Conservation (phyloP, 64 coral and sea anemone genomes). For the Anthopleura sola region DNA sequence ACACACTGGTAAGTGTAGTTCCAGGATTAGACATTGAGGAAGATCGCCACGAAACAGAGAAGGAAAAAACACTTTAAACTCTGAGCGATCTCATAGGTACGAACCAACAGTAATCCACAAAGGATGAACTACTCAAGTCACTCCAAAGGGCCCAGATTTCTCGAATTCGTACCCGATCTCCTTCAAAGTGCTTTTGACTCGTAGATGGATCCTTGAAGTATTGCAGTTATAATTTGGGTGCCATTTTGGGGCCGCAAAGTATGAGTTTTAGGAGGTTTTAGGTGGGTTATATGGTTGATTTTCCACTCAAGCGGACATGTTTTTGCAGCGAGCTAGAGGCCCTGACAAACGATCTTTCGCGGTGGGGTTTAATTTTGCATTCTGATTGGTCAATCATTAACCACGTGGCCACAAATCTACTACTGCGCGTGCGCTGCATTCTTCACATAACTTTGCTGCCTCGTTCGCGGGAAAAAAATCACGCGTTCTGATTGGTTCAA, state of each 20-base stretch:
- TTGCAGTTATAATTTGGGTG: constrained; percentile 14
- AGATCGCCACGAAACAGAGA: constrained; percentile 31
- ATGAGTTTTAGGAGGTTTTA: constrained; percentile 3
- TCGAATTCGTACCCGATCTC: constrained; percentile 52
- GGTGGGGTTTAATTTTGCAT: constrained; percentile 99
- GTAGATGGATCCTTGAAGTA: constrained; percentile 5
- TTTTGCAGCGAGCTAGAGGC: constrained; percentile 95
- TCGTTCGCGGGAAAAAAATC: constrained; percentile 97
- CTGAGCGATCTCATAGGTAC: constrained; percentile 71
- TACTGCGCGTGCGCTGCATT: constrained; percentile 83
- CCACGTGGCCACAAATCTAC: constrained; percentile 65
- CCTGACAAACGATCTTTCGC: constrained; percentile 99
- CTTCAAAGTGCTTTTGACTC: neutral
- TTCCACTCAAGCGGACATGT: constrained; percentile 88
- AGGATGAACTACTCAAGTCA: neutral
- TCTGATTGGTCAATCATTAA: constrained; percentile 98
- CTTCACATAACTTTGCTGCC: constrained; percentile 88
- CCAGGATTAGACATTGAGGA: constrained; percentile 89
- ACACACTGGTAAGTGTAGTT: constrained; percentile 86
- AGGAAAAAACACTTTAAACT: constrained; percentile 45
- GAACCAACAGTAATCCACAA: constrained; percentile 1
- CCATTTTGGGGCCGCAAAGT: constrained; percentile 28
- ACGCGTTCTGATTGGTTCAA: constrained; percentile 75
- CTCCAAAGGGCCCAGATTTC: constrained; percentile 7
- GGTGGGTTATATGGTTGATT: constrained; percentile 2